These are phyloP conservation scores for Venusia cambrica DNA, from an alignment of 2,888 invertebrate genomes.

Conservation along the genomic window DNA sequence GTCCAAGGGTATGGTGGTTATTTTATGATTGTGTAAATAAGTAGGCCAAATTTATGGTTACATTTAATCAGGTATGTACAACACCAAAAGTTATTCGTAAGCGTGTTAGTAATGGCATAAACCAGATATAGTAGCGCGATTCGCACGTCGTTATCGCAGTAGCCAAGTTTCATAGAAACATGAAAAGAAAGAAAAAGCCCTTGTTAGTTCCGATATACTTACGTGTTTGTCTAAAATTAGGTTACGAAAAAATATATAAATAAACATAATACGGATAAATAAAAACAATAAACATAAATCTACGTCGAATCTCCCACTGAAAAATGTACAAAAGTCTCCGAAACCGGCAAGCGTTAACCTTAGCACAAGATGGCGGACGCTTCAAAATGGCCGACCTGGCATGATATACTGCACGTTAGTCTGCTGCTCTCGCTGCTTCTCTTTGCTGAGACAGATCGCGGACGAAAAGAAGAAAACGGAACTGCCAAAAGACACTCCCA, in stretches of 20 bases:
- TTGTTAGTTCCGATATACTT: constrained; percentile 75
- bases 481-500: constrained; percentile 87
- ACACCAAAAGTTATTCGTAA: constrained; percentile 55
- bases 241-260: constrained; percentile 9
- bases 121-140: constrained; percentile 76
- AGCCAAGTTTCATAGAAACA: constrained; percentile 79
- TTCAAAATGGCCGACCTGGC: constrained; percentile 85
- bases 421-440: constrained; percentile 86
- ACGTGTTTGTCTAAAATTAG: constrained; percentile 35
- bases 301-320: constrained; percentile 33
- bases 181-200: constrained; percentile 80
- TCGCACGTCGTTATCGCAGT: constrained; percentile 60
- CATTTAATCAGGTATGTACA: constrained; percentile 49
- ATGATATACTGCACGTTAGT: constrained; percentile 94
- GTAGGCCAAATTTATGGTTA: constrained; percentile 22
- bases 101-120: constrained; percentile 77
- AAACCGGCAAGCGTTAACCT: constrained; percentile 70
- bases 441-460: constrained; percentile 88
- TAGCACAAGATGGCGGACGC: constrained; percentile 40
- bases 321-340: constrained; percentile 39
- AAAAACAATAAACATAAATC: constrained; percentile 22
- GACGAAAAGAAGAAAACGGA: constrained; percentile 90
- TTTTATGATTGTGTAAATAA: too few relatives aligned
- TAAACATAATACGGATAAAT: neutral
- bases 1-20: too few relatives aligned